These are phyloP conservation scores for Halcyon smyrnensis DNA, from an alignment of 2,797 vertebrate species.

Conservation along the genomic window DNA sequence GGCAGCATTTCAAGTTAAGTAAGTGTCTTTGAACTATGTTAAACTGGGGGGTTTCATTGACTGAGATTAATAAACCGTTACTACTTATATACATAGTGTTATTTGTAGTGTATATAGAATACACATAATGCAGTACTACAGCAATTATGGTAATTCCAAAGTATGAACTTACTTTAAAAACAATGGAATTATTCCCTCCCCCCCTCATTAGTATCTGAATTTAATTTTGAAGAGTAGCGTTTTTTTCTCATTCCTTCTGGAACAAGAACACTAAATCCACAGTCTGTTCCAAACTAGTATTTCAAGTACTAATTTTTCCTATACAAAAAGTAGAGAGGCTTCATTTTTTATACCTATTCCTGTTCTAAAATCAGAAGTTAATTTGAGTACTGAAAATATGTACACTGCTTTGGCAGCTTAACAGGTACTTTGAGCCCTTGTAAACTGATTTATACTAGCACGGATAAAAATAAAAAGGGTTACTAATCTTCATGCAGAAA, in stretches of 20 bases:
- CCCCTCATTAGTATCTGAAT: not conserved
- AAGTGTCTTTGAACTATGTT: not conserved
- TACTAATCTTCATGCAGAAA: slow-evolving; percentile 58
- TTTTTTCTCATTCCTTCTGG: not conserved
- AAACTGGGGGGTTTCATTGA: not conserved
- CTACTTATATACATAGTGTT: not conserved
- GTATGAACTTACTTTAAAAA: not conserved
- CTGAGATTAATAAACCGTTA: not conserved
- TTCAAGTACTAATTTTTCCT: not conserved
- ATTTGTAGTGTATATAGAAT: not conserved
- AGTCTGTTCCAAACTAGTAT: not conserved
- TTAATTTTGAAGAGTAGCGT: not conserved
- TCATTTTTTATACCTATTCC: not conserved
- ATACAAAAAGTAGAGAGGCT: not conserved
- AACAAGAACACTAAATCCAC: not conserved
- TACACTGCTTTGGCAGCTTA: not conserved
- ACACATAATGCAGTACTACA: not conserved
- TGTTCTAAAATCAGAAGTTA: not conserved
- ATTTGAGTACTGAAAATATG: slow-evolving; percentile 5
- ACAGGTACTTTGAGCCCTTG: slow-evolving; percentile 42
- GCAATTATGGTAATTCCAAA: not conserved
- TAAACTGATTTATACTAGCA: slow-evolving; percentile 60
- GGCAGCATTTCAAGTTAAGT: not conserved
- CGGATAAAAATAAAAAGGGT: slow-evolving; percentile 57
- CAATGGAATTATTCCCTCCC: not conserved